A percentile compares a stretch with the other conserved stretches of the same genome.
phyloP scores from a whole-genome alignment of 2,113 vertebrate genomes.

The Ciconia stormi region DNA sequence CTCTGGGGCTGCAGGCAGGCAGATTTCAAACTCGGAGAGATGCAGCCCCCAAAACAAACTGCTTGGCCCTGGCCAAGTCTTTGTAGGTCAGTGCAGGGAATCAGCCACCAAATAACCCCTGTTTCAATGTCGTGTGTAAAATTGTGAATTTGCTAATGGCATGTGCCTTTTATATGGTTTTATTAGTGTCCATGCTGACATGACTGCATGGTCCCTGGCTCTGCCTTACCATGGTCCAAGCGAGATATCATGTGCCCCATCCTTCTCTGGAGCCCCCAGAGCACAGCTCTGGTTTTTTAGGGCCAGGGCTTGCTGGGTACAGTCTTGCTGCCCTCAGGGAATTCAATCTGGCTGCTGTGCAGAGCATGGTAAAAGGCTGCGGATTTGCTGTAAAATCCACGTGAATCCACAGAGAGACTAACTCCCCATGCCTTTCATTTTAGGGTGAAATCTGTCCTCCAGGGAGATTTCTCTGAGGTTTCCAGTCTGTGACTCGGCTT shows the following conservation, averaged over 20 bases:
- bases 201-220: neutral
- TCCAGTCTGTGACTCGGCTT: fast-evolving
- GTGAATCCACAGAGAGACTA: neutral
- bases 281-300: neutral
- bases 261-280: neutral
- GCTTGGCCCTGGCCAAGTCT: neutral
- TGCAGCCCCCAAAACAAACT: neutral
- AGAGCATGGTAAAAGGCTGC: neutral
- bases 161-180: fast-evolving
- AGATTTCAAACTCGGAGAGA: neutral
- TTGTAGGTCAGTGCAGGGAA: neutral
- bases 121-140: neutral
- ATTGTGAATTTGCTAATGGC: neutral
- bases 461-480: neutral
- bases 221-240: fast-evolving
- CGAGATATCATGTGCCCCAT: fast-evolving
- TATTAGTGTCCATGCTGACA: neutral
- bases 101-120: neutral
- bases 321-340: neutral
- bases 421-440: neutral
- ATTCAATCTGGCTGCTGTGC: neutral
- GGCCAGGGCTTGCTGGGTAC: fast-evolving
- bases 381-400: neutral
- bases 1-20: neutral
- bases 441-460: neutral